Evolutionary conservation across 2,113 vertebrate genomes (phyloP).

Genomic region (Perccottus glenii): DNA sequence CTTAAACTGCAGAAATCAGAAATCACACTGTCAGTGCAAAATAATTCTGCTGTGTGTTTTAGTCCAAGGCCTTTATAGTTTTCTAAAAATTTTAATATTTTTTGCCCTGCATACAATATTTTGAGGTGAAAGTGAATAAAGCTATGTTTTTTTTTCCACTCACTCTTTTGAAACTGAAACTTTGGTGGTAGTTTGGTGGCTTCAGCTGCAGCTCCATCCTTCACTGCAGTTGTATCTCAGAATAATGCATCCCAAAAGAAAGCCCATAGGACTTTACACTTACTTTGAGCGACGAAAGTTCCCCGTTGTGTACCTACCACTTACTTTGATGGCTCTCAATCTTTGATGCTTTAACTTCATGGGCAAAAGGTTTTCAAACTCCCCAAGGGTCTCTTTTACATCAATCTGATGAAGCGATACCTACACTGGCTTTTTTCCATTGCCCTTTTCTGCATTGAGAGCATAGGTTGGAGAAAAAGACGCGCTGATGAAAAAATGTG

Average conservation of each 20-base stretch:
- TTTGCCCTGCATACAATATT: no score
- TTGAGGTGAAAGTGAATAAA: no score
- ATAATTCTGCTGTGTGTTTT: no score
- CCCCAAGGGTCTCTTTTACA: constrained; percentile 41
- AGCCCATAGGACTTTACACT: constrained; percentile 19
- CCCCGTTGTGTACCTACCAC: constrained; percentile 22
- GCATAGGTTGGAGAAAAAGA: constrained; percentile 30
- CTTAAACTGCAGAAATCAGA: no score
- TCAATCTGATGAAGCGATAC: constrained; percentile 50
- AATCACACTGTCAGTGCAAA: no score
- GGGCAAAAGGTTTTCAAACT: constrained; percentile 39
- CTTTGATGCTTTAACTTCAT: constrained; percentile 41
- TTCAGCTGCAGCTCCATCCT: neutral
- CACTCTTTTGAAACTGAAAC: no score
- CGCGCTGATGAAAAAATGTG: constrained; percentile 60
- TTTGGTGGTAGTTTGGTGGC: neutral
- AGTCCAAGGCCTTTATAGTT: no score
- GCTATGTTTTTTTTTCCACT: no score
- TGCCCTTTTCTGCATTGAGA: constrained; percentile 34
- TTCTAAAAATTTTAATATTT: no score
- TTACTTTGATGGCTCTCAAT: constrained; percentile 55
- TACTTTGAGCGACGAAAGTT: neutral
- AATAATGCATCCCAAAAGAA: constrained; percentile 6
- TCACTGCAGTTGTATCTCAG: constrained; percentile 4
- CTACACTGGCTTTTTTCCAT: constrained; percentile 29